Evolutionary conservation across 2,113 vertebrate species (phyloP).

Genomic region (Gymnogyps californianus): DNA sequence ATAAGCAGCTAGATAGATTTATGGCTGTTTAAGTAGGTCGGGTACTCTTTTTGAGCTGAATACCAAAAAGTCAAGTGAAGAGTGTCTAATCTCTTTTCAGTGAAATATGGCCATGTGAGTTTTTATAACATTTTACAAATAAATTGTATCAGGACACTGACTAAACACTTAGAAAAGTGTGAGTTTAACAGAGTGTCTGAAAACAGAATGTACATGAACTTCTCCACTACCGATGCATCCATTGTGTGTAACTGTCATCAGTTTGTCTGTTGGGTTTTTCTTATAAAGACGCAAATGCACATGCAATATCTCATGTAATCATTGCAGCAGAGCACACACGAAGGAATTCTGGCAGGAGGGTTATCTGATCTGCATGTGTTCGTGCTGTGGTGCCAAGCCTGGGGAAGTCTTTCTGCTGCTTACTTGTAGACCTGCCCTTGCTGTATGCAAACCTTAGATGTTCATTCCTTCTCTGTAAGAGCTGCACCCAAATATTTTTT

Average conservation of each 20-base stretch:
- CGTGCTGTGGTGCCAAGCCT: background rate
- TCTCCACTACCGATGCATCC: fast-evolving
- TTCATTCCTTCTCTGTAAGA: background rate
- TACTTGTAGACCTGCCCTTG: background rate
- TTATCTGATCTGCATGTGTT: background rate
- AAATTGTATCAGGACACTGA: background rate
- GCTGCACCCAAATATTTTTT: background rate
- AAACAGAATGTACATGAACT: background rate
- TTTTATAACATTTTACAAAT: background rate
- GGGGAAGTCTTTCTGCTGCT: background rate
- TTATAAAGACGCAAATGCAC: background rate
- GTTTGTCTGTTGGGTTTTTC: background rate
- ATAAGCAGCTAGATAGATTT: background rate
- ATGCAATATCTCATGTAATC: background rate
- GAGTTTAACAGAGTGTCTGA: background rate
- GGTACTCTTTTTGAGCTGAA: background rate
- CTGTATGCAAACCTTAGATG: background rate
- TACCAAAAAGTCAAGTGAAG: background rate
- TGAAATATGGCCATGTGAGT: background rate
- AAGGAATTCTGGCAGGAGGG: background rate
- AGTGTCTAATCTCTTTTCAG: background rate
- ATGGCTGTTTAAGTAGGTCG: background rate
- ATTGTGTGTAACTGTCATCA: background rate
- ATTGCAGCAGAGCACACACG: fast-evolving
- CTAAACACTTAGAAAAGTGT: background rate